Evolutionary conservation across 2,113 vertebrate genomes (phyloP), one percentile per base, ranked within the genome.

Genomic region (Lagopus leucura): DNA sequence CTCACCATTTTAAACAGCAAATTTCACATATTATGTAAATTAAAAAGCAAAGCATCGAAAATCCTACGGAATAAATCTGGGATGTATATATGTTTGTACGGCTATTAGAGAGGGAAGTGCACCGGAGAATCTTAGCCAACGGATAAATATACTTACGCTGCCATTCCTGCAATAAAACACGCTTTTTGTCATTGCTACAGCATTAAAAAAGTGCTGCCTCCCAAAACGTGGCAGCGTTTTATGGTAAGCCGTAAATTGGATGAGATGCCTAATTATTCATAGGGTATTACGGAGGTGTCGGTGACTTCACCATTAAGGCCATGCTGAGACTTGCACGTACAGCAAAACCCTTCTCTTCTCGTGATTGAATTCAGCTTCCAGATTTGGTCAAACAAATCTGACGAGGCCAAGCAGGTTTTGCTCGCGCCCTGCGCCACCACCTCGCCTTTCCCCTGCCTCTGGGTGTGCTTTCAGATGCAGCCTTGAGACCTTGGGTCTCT

Each of bases 1-100:
- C 50, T 83, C 90, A 83, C 82, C 69, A 36, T 92, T 83, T 96
- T 14, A 67, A n/a, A 38, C 0, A 89, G 90, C 74, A 67, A 71
- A 64, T 64, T 91, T 88, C 82, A 1, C 93, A 81, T 94, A 88
- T 95, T 90, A 88, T 94, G 88, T 89, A 90, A 88, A 94, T 96
- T 50, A 18, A 60, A 52, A 63, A 69, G 79, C 69, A 81, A 94
- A 95, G 65, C 61, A 83, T 75, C 77, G 79, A 42, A 92, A 95
- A 89, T 65, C 36, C 90, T 55, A 25, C 73, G 32, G 74, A 73
- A 13, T 93, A 94, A 95, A 86, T 93, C 83, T 86, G 58, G 52
- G 74, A 86, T 85, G 79, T 15, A 82, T 82, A 8, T 14, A 10
- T 87, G 87, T 87, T 87, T 89, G 67, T 48, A 42, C 45, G 91